Percentiles rank a stretch among this genome's conserved stretches.
Conservation (phyloP, 2,888 invertebrate species). For the Aphidius colemani region DNA sequence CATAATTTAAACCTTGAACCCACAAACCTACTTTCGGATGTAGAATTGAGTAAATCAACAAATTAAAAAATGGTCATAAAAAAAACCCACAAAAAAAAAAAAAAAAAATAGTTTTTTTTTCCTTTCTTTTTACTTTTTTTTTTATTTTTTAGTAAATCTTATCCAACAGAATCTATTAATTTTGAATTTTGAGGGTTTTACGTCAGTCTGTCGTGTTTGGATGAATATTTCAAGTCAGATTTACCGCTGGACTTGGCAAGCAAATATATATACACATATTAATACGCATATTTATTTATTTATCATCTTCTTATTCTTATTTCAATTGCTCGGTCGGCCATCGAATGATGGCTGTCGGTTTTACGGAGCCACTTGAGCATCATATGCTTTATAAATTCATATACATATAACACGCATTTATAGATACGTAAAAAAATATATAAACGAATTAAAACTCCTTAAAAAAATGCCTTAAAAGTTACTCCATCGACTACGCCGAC, state of each 20-base stretch:
- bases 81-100: no score
- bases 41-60: no score
- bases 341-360: conserved; percentile 23
- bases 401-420: not conserved
- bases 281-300: no score
- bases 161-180: not conserved
- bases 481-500: conserved; percentile 28
- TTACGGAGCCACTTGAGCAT: conserved; percentile 10
- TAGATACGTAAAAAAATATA: not conserved
- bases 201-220: conserved; percentile 1
- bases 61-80: no score
- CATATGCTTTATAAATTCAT: not conserved
- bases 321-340: conserved; percentile 28
- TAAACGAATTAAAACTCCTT: conserved; percentile 11
- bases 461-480: conserved; percentile 22
- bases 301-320: not conserved
- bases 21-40: no score
- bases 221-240: not conserved
- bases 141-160: not conserved
- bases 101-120: not conserved
- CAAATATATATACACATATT: no score
- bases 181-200: not conserved
- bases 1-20: no score
- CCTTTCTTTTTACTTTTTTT: conserved; percentile 1
- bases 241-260: no score